Evolutionary conservation across 2,888 invertebrate genomes (phyloP).

Genomic region (Ceraclea dissimilis): DNA sequence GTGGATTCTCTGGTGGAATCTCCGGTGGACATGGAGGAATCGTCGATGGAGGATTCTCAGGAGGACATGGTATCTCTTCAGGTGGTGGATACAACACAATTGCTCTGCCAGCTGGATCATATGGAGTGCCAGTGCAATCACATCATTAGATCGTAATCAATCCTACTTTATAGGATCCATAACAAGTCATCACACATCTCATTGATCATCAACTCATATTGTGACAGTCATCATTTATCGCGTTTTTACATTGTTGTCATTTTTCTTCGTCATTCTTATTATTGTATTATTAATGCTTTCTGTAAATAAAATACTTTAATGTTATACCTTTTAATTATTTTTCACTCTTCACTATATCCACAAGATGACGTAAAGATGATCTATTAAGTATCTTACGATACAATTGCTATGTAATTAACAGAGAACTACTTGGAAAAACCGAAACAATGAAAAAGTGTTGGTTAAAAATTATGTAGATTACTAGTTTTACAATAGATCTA

Average conservation of each 20-base stretch:
- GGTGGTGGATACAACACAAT: slow-evolving; percentile 21
- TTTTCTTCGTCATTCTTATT: slow-evolving; percentile 12
- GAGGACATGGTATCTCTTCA: slow-evolving; percentile 19
- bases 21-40: slow-evolving; percentile 29
- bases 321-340: slow-evolving; percentile 13
- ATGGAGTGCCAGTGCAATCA: slow-evolving; percentile 42
- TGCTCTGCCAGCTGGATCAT: slow-evolving; percentile 34
- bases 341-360: neutral
- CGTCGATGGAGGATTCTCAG: slow-evolving; percentile 28
- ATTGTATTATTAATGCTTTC: slow-evolving; percentile 39
- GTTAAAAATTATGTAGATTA: no score
- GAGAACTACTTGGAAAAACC: no score
- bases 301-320: slow-evolving; percentile 48
- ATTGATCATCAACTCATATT: slow-evolving; percentile 17
- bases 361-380: no score
- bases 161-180: slow-evolving; percentile 25
- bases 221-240: slow-evolving; percentile 10
- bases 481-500: no score
- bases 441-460: no score
- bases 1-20: slow-evolving; percentile 26
- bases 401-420: no score
- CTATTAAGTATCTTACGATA: no score
- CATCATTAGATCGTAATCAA: slow-evolving; percentile 35
- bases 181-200: slow-evolving; percentile 35
- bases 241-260: slow-evolving; percentile 16